A percentile compares a stretch with the other conserved stretches of the same genome.
phyloP scores from a whole-genome alignment of 2,888 invertebrate species.

The Lordiphosa andalusiaca region DNA sequence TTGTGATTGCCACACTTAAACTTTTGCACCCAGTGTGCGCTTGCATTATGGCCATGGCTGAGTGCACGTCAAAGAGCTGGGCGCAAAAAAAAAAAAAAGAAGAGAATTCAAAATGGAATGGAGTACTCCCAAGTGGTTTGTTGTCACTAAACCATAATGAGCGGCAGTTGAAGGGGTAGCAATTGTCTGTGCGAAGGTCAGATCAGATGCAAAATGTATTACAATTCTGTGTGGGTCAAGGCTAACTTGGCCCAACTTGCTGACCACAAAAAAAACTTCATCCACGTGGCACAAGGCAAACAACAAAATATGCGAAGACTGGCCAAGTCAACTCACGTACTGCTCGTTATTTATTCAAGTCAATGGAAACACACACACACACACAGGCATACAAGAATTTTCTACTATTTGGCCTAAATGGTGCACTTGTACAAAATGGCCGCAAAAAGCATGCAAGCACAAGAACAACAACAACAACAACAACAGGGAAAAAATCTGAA shows the following conservation, averaged over 20 bases:
- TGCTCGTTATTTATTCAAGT: slow-evolving; percentile 55
- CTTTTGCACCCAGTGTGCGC: slow-evolving; percentile 20
- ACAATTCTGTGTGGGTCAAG: slow-evolving; percentile 60
- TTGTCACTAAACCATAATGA: background rate
- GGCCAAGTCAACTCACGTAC: slow-evolving; percentile 63
- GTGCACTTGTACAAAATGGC: slow-evolving; percentile 59
- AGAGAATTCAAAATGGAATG: slow-evolving; percentile 1
- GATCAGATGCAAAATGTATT: slow-evolving; percentile 30
- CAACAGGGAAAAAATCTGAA: slow-evolving; percentile 1
- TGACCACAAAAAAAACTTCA: slow-evolving; percentile 22
- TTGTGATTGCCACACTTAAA: slow-evolving; percentile 39
- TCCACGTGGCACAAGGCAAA: slow-evolving; percentile 40
- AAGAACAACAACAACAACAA: slow-evolving; percentile 5
- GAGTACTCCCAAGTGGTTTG: background rate
- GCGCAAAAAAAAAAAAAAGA: background rate
- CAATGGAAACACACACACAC: slow-evolving; percentile 26
- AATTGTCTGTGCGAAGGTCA: background rate
- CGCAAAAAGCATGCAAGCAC: slow-evolving; percentile 30
- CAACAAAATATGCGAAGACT: slow-evolving; percentile 35
- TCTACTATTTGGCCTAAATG: slow-evolving; percentile 57
- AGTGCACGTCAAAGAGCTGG: slow-evolving; percentile 33
- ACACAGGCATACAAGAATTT: slow-evolving; percentile 12
- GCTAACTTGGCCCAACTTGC: slow-evolving; percentile 40
- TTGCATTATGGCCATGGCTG: slow-evolving; percentile 26
- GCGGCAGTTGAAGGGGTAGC: background rate